Base-by-base conservation (phyloP, 2,113 vertebrate species). In the Siniperca knerii region DNA sequence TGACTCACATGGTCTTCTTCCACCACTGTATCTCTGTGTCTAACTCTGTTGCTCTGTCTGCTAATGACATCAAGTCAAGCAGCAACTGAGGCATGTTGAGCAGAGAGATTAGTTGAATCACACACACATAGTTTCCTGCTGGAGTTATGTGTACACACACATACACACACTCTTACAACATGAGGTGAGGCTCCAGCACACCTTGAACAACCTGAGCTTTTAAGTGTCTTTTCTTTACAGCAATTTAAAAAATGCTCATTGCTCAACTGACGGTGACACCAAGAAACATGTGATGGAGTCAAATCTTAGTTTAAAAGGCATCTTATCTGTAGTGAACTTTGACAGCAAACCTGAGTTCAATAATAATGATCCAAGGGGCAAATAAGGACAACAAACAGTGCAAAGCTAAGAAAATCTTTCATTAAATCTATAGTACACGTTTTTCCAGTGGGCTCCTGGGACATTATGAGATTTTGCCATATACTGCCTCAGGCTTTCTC, bases 101-200 rank as follows among this genome's bases (percentile, higher is more conserved):
- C 12, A 8, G 42, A 54, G 42, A 77, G 79, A 90, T 78, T 20
- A 75, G 77, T 66, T 0, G 20, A 75, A 58, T 81, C 55, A 65
- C 85, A 87, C 66, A 74, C 65, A 75, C 87, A 92, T 82, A 92
- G 64, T 60, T 91, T 84, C 61, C 75, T 77, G 86, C 81, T 87
- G 80, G 81, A 35, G 80, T 92, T 90, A 90, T 84, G 46, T 52
- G 62, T 62, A 44, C 25, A 57, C 35, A 16, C 50, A 58, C 57
- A 44, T 44, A 50, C 75, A 48, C 67, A 73, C 68, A 68, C 64
- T 12, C n/a, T 72, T 42, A 75, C 37, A 73, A 77, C 80, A 87
- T 18, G 37, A 54, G 64, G 67, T 58, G 81, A 77, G 60, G 77
- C 65, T 42, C 18, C 46, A 76, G 75, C 79, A 86, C 85, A 82